These are phyloP conservation scores for Caenorhabditis briggsae DNA, from an alignment of 1,140 invertebrate genomes.

Conservation along the genomic window DNA sequence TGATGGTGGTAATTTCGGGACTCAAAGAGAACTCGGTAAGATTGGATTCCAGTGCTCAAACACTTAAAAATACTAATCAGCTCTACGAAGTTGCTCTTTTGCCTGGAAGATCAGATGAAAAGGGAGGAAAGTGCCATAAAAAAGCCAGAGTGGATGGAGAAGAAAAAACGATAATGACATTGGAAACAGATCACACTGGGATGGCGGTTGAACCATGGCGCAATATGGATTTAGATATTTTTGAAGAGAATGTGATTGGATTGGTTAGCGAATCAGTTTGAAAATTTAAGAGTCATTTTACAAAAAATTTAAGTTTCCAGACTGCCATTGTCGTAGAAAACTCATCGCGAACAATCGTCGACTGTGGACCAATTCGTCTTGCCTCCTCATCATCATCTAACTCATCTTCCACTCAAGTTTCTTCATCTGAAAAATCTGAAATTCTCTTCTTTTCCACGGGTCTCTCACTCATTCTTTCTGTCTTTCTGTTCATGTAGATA, in stretches of 20 bases:
- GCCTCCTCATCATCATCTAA: neutral
- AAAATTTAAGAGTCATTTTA: neutral
- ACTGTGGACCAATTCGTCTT: conserved; percentile 32
- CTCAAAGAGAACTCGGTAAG: conserved; percentile 17
- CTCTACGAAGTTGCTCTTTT: conserved; percentile 9
- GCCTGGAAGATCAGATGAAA: neutral
- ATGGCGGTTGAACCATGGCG: conserved; percentile 37
- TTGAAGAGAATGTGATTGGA: neutral
- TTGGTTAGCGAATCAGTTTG: too few relatives aligned
- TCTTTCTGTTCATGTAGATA: neutral
- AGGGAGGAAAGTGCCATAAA: conserved; percentile 22
- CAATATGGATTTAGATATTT: conserved; percentile 2
- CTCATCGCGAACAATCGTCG: conserved; percentile 15
- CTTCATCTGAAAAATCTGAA: neutral
- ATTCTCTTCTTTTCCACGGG: neutral
- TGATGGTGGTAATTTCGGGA: conserved; percentile 34
- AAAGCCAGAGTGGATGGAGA: neutral
- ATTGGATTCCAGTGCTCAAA: neutral
- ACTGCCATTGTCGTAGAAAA: conserved; percentile 6
- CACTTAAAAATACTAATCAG: neutral
- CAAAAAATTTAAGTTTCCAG: neutral
- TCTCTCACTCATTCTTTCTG: neutral
- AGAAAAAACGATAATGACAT: neutral
- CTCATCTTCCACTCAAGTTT: neutral
- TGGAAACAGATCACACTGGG: conserved; percentile 44